These are phyloP conservation scores for Peromyscus polionotus DNA, from an alignment of 2,113 vertebrate genomes.

Conservation along the genomic window DNA sequence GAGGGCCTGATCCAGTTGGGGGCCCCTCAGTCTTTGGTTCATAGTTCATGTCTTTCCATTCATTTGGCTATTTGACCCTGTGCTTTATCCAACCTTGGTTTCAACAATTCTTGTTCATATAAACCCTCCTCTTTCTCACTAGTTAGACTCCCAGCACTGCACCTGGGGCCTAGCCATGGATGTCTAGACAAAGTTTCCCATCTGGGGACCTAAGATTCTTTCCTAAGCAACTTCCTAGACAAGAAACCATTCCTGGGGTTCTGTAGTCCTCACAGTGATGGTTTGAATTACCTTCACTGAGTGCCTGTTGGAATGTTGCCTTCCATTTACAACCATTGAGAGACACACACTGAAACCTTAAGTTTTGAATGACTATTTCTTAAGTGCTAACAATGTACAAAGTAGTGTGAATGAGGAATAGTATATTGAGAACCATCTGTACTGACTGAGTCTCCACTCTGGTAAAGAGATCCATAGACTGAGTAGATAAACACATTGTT, in stretches of 20 bases:
- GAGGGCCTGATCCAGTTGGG: too few species aligned
- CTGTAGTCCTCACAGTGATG: not conserved
- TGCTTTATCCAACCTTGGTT: too few species aligned
- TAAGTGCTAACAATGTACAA: not conserved
- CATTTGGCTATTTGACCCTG: too few species aligned
- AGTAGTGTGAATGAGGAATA: not conserved
- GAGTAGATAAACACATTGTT: not conserved
- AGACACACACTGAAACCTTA: not conserved
- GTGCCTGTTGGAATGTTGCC: not conserved
- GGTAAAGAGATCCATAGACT: not conserved
- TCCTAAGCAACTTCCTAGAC: not conserved
- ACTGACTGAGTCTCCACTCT: not conserved
- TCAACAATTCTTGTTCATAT: too few species aligned
- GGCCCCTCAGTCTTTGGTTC: too few species aligned
- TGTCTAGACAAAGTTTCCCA: not conserved
- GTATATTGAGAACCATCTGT: not conserved
- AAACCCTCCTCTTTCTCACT: too few species aligned
- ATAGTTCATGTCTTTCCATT: too few species aligned
- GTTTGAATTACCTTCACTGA: not conserved
- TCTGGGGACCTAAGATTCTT: not conserved
- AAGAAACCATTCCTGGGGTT: not conserved
- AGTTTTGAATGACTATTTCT: not conserved
- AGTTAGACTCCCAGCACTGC: too few species aligned
- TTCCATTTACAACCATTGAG: fast-evolving
- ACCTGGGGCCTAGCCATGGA: too few species aligned